Percentiles rank a stretch among this genome's conserved stretches.
These are phyloP conservation scores for Pristiophorus japonicus DNA, from an alignment of 2,113 vertebrate species.

Conservation along the genomic window DNA sequence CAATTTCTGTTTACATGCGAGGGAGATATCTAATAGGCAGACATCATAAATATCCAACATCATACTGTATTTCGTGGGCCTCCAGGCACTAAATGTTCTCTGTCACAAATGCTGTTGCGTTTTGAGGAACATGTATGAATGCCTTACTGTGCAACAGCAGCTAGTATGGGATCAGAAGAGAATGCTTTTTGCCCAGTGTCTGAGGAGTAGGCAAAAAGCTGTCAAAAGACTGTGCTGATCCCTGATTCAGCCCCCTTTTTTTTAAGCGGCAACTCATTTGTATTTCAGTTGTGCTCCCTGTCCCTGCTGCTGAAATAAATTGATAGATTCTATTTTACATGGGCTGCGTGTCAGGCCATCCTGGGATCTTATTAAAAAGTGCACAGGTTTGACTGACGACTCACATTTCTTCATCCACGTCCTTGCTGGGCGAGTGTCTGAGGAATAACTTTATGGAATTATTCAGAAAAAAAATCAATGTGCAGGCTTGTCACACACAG, in stretches of 20 bases:
- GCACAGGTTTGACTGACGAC: constrained; percentile 34
- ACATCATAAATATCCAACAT: neutral
- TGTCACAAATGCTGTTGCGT: neutral
- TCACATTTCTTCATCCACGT: constrained; percentile 31
- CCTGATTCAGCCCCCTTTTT: neutral
- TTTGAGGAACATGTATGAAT: constrained; percentile 12
- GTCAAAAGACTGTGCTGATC: neutral
- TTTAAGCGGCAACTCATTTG: constrained; percentile 4
- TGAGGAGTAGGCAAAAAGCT: neutral
- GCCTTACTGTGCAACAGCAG: neutral
- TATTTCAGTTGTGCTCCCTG: constrained; percentile 22
- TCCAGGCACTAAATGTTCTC: neutral
- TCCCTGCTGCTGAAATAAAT: constrained; percentile 29
- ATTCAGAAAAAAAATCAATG: constrained; percentile 34
- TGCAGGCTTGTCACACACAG: constrained; percentile 31
- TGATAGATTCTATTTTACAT: constrained; percentile 35
- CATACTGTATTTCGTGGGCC: neutral
- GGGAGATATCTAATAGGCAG: neutral
- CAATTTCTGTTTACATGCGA: neutral
- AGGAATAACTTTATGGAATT: constrained; percentile 34
- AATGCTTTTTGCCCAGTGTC: neutral
- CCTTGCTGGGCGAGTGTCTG: constrained; percentile 28
- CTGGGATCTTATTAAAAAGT: constrained; percentile 36
- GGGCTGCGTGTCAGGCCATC: constrained; percentile 27
- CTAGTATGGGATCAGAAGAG: neutral